These are phyloP conservation scores for Ormia ochracea DNA, from an alignment of 2,888 invertebrate genomes.

Conservation along the genomic window DNA sequence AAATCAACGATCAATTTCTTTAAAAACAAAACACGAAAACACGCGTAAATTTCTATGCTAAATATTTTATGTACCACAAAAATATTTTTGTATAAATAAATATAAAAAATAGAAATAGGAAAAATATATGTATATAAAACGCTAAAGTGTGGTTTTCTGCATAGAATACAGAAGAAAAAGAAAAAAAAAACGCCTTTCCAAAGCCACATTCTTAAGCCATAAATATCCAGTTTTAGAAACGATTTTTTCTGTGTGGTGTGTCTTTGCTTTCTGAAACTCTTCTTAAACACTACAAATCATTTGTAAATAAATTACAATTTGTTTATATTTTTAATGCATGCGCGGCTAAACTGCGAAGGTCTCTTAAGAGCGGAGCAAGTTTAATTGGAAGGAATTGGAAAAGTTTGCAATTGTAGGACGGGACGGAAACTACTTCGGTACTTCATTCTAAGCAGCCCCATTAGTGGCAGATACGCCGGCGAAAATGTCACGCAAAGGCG, in stretches of 20 bases:
- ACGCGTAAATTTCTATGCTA: slow-evolving; percentile 2
- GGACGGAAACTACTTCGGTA: too few species aligned
- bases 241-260: background rate
- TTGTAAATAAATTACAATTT: slow-evolving; percentile 20
- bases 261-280: slow-evolving; percentile 21
- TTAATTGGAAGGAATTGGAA: background rate
- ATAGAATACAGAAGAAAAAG: slow-evolving; percentile 33
- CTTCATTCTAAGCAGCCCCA: too few species aligned
- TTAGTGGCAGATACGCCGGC: too few species aligned
- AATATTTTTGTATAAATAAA: background rate
- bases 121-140: too few species aligned
- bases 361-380: background rate
- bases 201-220: slow-evolving; percentile 57
- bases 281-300: slow-evolving; percentile 39
- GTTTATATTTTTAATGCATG: background rate
- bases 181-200: slow-evolving; percentile 55
- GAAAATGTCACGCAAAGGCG: too few species aligned
- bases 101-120: too few species aligned
- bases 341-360: background rate
- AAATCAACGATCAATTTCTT: background rate
- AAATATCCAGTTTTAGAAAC: slow-evolving; percentile 45
- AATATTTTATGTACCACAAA: background rate
- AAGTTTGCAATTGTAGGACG: too few species aligned
- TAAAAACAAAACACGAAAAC: background rate
- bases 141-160: slow-evolving; percentile 6